Evolutionary conservation across 2,888 invertebrate species (phyloP), one percentile per base, ranked within the genome.

Genomic region (Odiellus spinosus): DNA sequence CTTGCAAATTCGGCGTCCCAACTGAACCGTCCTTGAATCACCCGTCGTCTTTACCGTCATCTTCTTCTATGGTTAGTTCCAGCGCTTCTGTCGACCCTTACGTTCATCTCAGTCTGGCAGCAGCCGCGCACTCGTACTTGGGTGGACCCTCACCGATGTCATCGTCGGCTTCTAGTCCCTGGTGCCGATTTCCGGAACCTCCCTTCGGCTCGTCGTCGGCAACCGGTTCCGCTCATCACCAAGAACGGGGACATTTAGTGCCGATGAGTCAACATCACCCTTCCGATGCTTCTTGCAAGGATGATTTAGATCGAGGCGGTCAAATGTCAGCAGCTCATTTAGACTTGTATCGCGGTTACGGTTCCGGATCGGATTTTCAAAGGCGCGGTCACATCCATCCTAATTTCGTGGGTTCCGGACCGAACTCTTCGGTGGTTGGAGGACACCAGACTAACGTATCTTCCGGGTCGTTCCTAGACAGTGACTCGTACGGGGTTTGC

Each of bases 341-440:
- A 18, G 52, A 52, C 18, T 34, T 52, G 8, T 52, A 52, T 26
- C 32, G 52, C 18, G 33, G 41, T 36, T 48, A 48, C 19, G 42
- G 41, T 8, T n/a, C 47, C 1, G 43, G 46, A 3, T 44, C 44
- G 4, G 50, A 46, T 26, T 49, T 46, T 17, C 48, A 48, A 18
- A 42, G 46, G 10, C 41, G 49, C 8, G 26, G 26, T 26, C 26
- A 26, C 8, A 26, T 26, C 8, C 26, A 26, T 8, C 26, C 26
- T 26, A 26, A 26, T 26, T 26, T 26, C 8, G 26, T 4, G 4
- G 17, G 38, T 12, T 12, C 38, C 8, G 38, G 38, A 38, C 15
- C 38, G 15, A 38, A 11, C 10, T 26, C 26, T 26, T 26, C 26
- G 4, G 8, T 26, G 26, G 26, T 26, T 8, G 26, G 26, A 26